Evolutionary conservation across 2,888 invertebrate species (phyloP), one percentile per base, ranked within the genome.

Genomic region (Desoria tigrina): DNA sequence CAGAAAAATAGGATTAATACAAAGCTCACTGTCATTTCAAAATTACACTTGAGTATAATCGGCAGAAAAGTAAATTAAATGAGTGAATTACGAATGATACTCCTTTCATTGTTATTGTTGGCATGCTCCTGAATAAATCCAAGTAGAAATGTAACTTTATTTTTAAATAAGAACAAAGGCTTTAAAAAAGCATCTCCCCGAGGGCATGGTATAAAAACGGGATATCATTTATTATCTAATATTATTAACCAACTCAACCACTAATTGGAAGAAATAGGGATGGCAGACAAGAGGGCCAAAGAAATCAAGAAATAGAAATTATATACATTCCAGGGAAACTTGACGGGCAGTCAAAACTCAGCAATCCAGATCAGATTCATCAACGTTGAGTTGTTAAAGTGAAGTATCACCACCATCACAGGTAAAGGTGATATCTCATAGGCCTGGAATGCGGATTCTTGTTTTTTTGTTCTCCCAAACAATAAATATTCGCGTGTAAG

Each of bases 401-500:
- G 42, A 37, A 16, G 42, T 39, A 37, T 55, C 39, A 42, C 26
- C 37, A 2, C 42, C 56, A 24, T 32, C 16, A 18, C 45, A 9
- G 6, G 45, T 45, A 6, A 28, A 39, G 6, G 57, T 57, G 57
- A 57, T 57, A 57, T 57, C 42, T 57, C 58, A 45, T 27, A 14
- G 42, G n/a, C n/a, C 24, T 58, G 58, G 58, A 58, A 58, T 58
- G 58, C 58, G 58, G 58, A 58, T 58, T 58, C 58, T 26, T 23
- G 56, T 42, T 57, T 57, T 42, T 57, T 51, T 51, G 6, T 51
- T 24, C 23, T 4, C 26, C 7, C 23, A 39, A n/a, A 42, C 45
- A 58, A 58, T 58, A 58, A 58, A 58, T 58, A 58, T 58, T 58
- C 58, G 58, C 58, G 58, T 58, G 58, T 42, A 23, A 42, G 42